Percentiles rank a stretch among this genome's conserved stretches.
Conservation (phyloP, 1,140 invertebrate genomes). For the Apis mellifera region DNA sequence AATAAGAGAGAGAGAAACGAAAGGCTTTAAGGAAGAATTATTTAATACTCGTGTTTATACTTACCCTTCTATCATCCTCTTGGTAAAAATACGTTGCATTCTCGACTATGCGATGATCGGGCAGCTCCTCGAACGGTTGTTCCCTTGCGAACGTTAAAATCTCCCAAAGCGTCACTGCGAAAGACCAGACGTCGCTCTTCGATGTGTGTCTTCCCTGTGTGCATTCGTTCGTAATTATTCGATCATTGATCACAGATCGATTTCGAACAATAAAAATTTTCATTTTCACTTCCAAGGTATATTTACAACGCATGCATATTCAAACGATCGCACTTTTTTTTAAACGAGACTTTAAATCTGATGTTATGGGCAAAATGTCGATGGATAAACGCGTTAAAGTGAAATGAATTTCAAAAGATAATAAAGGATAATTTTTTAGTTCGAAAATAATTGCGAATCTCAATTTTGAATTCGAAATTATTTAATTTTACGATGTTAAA, state of each 20-base stretch:
- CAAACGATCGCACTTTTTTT: no score
- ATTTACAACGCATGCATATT: neutral
- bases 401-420: no score
- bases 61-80: constrained; percentile 84
- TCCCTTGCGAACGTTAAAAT: constrained; percentile 92
- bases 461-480: no score
- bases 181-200: constrained; percentile 92
- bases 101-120: constrained; percentile 90
- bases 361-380: no score
- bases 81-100: constrained; percentile 88
- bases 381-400: no score
- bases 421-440: no score
- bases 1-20: constrained; percentile 5
- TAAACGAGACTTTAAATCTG: no score
- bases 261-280: neutral
- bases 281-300: no score
- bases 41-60: no score
- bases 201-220: constrained; percentile 92
- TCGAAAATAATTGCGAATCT: no score
- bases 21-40: no score
- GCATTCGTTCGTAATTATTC: neutral
- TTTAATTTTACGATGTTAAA: no score
- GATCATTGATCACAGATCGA: neutral
- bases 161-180: constrained; percentile 92
- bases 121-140: constrained; percentile 90